Evolutionary conservation across 2,888 invertebrate genomes (phyloP), one percentile per base, ranked within the genome.

Genomic region (Galerucella nymphaeae): DNA sequence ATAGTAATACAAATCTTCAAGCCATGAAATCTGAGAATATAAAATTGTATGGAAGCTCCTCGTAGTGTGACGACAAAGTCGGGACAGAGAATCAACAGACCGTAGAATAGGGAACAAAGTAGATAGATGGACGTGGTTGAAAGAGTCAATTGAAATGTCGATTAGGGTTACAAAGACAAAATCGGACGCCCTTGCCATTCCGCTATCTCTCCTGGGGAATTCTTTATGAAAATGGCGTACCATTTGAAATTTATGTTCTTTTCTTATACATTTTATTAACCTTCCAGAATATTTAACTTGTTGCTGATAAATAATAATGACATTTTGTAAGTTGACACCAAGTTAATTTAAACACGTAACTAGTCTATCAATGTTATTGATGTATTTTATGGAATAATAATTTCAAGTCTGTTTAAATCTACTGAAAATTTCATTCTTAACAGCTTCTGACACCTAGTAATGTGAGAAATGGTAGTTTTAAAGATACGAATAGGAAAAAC

Each of bases 131-230:
- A 41, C 68, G 55, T 62, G 65, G 68, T 55, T 61, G 59, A 57
- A 66, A 48, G 55, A 68, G 65, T 61, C 64, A 68, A 65, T 70
- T 70, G 67, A 73, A 63, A 63, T 63, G 50, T 62, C 64, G 58
- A 73, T 73, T 70, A 73, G 63, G 64, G 23, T 55, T 70, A 41
- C 41, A 42, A 61, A 55, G 66, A 65, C 69, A 65, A 55, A 48
- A 58, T 45, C 55, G 16, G 65, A 59, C 58, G 50, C 59, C 45
- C 62, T 65, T 30, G 14, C 55, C 18, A 30, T 14, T 59, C n/a
- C 53, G 53, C 53, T 10, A n/a, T 9, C 9, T 53, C 10, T 16
- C 16, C 48, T 16, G 16, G 53, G 18, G 53, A 18, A 10, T 18
- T 53, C 16, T 53, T 2, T 18, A 53, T 18, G 10, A 53, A 53